These are phyloP conservation scores for Emydura subglobosa DNA, from an alignment of 2,113 vertebrate genomes.

Conservation along the genomic window DNA sequence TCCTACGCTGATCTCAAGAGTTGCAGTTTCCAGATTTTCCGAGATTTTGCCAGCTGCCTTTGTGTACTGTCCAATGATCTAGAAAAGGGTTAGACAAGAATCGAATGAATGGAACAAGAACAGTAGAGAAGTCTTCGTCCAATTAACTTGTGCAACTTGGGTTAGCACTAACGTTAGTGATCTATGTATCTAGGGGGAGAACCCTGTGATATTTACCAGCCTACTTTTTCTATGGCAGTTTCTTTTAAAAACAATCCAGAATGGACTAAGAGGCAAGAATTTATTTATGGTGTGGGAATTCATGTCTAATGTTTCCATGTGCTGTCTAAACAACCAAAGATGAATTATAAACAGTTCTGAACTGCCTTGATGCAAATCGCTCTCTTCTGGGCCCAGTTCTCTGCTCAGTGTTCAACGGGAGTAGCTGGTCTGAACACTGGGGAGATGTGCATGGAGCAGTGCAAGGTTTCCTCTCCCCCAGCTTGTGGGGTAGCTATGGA, in stretches of 20 bases:
- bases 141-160: not conserved
- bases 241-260: slow-evolving; percentile 7
- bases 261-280: not conserved
- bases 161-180: not conserved
- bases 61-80: slow-evolving; percentile 75
- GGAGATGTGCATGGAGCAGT: not conserved
- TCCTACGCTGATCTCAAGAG: slow-evolving; percentile 64
- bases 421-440: not conserved
- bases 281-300: not conserved
- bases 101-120: not conserved
- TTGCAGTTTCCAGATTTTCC: slow-evolving; percentile 68
- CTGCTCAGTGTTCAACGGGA: accelerated
- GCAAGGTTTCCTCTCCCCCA: not conserved
- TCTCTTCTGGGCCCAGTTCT: not conserved
- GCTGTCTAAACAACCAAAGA: not conserved
- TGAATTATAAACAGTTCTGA: accelerated
- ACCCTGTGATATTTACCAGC: not conserved
- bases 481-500: too few species aligned
- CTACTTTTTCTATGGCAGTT: not conserved
- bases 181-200: not conserved
- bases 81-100: not conserved
- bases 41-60: slow-evolving; percentile 72
- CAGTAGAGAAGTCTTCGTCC: accelerated
- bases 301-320: not conserved
- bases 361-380: not conserved